Base-by-base conservation (phyloP, 2,113 vertebrate species). In the Egretta garzetta region DNA sequence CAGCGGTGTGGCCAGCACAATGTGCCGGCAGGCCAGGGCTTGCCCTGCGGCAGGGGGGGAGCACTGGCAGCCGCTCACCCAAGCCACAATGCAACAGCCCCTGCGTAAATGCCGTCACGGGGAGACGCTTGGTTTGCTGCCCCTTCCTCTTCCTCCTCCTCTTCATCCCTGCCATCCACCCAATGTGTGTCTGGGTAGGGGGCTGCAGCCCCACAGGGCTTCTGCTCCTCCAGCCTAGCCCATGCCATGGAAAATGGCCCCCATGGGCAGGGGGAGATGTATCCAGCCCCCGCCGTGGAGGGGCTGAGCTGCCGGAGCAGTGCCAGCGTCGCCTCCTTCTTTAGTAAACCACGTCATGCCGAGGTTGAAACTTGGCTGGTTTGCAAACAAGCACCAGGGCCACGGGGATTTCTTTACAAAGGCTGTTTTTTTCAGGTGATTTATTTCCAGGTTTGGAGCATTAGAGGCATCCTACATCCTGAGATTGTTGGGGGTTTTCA, bases 11-110 rank as follows among this genome's bases (percentile, higher is more conserved):
- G 93, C 94, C 37, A 23, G 68, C 96, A 97, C 97, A 98, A 98
- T 97, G 81, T 35, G 9, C 62, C 8, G 97, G 89, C 95, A 97
- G 93, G 97, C 50, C 74, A 5, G 63, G 97, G 70, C 98, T 97
- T 98, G 98, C 82, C 97, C 91, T 35, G 82, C 10, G 1, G 60
- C 0, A n/a, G n/a, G 1, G 59, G 79, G 91, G 86, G 41, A 77
- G 83, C 1, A 47, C 82, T 16, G 5, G 45, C 9, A 1, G 73
- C 94, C 5, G 18, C 92, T 82, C 20, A 30, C 72, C 85, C 63
- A 5, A 75, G 43, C 64, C 63, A 94, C 93, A 88, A 82, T 91
- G 82, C 75, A 80, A 32, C 66, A 47, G 35, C 49, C 80, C 63
- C 91, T 49, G 76, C 21, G 58, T 86, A 83, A 91, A 70, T 70